A percentile compares a stretch with the other conserved stretches of the same genome.
Conservation (phyloP, 2,888 invertebrate genomes). For the Cremastobaeus sp. region DNA sequence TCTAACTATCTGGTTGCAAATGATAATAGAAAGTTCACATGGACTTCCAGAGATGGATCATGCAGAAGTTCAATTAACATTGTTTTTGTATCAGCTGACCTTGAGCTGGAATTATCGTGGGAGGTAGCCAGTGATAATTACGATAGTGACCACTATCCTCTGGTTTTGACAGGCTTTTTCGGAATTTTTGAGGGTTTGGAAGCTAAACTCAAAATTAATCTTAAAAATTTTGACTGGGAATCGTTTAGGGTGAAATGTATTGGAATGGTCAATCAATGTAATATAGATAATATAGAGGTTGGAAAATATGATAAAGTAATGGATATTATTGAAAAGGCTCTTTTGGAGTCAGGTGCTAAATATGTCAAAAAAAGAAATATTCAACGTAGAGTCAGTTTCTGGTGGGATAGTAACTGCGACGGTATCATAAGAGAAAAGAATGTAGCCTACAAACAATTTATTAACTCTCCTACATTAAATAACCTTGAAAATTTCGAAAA, state of each 20-base stretch:
- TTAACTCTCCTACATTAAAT: neutral
- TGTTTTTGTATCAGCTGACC: neutral
- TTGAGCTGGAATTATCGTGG: slow-evolving; percentile 7
- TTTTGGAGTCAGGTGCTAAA: neutral
- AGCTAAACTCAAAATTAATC: neutral
- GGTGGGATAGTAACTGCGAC: slow-evolving; percentile 17
- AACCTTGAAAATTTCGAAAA: neutral
- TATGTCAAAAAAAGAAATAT: neutral
- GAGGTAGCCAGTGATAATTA: neutral
- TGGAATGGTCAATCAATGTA: no score
- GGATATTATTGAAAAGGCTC: neutral
- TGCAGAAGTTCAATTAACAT: neutral
- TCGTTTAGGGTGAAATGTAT: no score
- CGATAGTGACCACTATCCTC: slow-evolving; percentile 12
- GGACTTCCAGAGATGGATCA: neutral
- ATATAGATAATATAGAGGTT: no score
- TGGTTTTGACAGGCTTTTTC: neutral
- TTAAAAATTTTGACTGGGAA: slow-evolving; percentile 1
- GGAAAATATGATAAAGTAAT: no score
- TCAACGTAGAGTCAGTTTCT: slow-evolving; percentile 4
- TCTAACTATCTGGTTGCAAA: slow-evolving; percentile 11
- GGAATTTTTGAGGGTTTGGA: no score
- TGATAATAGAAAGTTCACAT: neutral
- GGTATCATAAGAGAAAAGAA: slow-evolving; percentile 5
- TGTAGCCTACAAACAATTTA: neutral